Evolutionary conservation across 2,113 vertebrate genomes (phyloP), one percentile per base, ranked within the genome.

Genomic region (Dinomys branickii): DNA sequence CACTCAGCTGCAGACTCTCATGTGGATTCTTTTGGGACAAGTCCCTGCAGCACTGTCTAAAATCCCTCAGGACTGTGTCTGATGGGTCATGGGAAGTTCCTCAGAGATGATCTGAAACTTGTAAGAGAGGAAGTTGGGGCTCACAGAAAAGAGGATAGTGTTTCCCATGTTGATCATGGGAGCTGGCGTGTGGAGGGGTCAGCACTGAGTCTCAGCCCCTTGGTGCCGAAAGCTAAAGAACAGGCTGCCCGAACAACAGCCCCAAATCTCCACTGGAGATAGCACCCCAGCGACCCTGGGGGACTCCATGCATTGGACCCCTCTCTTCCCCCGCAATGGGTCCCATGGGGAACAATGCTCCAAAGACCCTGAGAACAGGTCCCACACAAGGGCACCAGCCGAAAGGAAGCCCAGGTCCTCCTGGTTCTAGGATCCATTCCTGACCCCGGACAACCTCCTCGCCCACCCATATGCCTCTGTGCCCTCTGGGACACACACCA

Each of bases 401-500:
- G 24, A 28, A 19, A 65, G 73, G 30, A 80, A 89, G n/a, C 80
- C 69, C 33, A 1, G 61, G 50, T 73, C n/a, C n/a, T 56, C 69
- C 44, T 77, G 50, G n/a, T 83, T 52, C 54, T 26, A 47, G 20
- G 63, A 58, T 26, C 83, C 56, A 69, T 17, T 82, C 71, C 54
- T n/a, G 19, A 81, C 59, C 35, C 50, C 44, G 0, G 2, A 75
- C 80, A 81, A 44, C 73, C 80, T 97, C 80, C 38, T 1, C 50
- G 47, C n/a, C 91, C 71, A 86, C 83, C 81, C 47, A 38, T 81
- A 90, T 84, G 91, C 75, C 89, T 88, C 88, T 87, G 91, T 56
- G 33, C 80, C 19, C 69, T 93, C 92, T 90, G 67, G 59, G 94
- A 67, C 47, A 63, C 1, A 26, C 88, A 8, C 78, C 78, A 20